Base-by-base conservation (phyloP, 2,797 vertebrate species). In the Tinamus major region DNA sequence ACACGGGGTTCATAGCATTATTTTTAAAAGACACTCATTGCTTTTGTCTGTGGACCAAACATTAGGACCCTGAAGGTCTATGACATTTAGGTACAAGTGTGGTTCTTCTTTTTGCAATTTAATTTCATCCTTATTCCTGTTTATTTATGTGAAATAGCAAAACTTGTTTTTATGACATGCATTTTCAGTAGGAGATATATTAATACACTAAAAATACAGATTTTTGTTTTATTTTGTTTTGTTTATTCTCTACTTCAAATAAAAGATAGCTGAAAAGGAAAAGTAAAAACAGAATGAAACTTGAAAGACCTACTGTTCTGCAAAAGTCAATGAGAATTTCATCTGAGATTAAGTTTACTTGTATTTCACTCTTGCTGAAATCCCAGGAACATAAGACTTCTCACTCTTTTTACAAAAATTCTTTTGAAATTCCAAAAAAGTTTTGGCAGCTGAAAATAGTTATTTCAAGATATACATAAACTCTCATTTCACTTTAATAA, bases 401-500 rank as follows among this genome's bases (percentile, higher is more conserved):
- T 63, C 41, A 88, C 44, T 7, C 51, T 89, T 72, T 84, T 94
- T 71, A 81, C 49, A 83, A 29, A 51, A 18, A 35, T 79, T 65
- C 71, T 61, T 82, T 72, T 85, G 92, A 62, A 71, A 72, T 68
- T 84, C 59, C 63, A 55, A 75, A 76, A 81, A 31, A 49, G 37
- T 79, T 56, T 71, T 61, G 46, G 61, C 56, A 91, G 55, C 51
- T 69, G 62, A 83, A 68, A 82, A 80, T 72, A 59, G 10, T 9
- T 3, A 35, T 64, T 37, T 84, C n/a, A 85, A 79, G 35, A 48
- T 87, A 59, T 65, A 53, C 56, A 75, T 77, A 53, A 93, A 92
- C 41, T 83, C 59, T 83, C 65, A 27, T 85, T 92, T 82, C 67
- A 46, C 41, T 82, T 95, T 89, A 59, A 79, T 67, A 68, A 80